Evolutionary conservation across 2,888 invertebrate species (phyloP), one percentile per base, ranked within the genome.

Genomic region (Phortica magna): DNA sequence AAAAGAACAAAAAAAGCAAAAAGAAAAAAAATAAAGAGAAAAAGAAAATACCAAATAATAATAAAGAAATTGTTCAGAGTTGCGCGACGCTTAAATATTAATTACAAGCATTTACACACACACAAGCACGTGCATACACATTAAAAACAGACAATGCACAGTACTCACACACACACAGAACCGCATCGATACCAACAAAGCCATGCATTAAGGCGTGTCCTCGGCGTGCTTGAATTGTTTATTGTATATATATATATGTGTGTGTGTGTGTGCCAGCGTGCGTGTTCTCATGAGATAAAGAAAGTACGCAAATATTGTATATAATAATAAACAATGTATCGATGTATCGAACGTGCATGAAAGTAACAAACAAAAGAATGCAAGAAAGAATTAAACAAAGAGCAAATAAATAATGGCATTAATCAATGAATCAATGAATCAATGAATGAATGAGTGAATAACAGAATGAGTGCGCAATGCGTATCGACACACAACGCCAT

Each of bases 201-300:
- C 14, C 48, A 14, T 48, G 48, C 48, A 48, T 48, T 12, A 48
- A 48, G 48, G 48, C 48, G 48, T 48, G 48, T 48, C 14, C 48
- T 31, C 31, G 31, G 31, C 31, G 31, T 31, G 31, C 5, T 4
- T 31, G 5, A 31, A 31, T 31, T 31, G 31, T 31, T 31, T 31
- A 31, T 31, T 31, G 31, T 31, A n/a, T n/a, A n/a, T n/a, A n/a
- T n/a, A n/a, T n/a, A n/a, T n/a, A n/a, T n/a, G 31, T 31, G 31
- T 31, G 31, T 31, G 39, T 39, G 39, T 10, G 39, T 6, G 31
- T 64, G 14, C 22, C 5, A 9, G 31, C 39, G 12, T 42, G 67
- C 42, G 67, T 67, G 67, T 42, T 42, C 42, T 14, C 19, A 9
- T 9, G 17, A 67, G 67, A 67, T 67, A 67, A 67, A 67, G 59